Percentiles rank a stretch among this genome's conserved stretches.
These are phyloP conservation scores for Glandiceps talaboti DNA, from an alignment of 53 echinoderm and acorn worm genomes.

Conservation along the genomic window DNA sequence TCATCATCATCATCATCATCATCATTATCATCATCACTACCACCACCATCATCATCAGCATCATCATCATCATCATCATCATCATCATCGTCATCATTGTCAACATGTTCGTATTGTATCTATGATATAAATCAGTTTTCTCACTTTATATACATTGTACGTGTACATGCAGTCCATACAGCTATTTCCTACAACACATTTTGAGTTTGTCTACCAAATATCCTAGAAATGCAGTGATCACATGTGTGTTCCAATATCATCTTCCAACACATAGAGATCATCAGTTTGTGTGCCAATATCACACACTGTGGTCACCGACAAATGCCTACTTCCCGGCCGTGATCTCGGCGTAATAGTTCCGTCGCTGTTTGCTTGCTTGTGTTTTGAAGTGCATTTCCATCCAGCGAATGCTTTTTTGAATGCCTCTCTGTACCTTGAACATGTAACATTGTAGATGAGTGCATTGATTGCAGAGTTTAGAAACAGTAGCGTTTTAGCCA, in stretches of 20 bases:
- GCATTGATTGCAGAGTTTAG: background rate
- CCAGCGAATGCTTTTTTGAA: background rate
- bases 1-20: no score
- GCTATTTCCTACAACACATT: no score
- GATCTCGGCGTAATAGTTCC: background rate
- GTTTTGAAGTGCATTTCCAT: background rate
- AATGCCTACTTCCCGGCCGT: background rate
- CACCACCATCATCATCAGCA: no score
- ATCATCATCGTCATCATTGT: no score
- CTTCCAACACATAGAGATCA: background rate
- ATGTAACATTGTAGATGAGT: background rate
- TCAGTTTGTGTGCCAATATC: background rate
- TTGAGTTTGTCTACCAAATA: no score
- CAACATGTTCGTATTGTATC: no score
- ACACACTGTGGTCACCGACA: background rate
- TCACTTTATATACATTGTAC: no score
- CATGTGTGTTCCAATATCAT: background rate
- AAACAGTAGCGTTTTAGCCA: background rate
- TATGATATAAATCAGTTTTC: no score
- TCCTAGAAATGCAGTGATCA: no score
- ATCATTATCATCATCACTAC: no score
- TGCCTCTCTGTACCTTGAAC: background rate
- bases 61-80: no score
- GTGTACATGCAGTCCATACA: no score
- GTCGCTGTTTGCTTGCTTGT: background rate